Evolutionary conservation across 2,113 vertebrate genomes (phyloP).

Genomic region (Gulo gulo): DNA sequence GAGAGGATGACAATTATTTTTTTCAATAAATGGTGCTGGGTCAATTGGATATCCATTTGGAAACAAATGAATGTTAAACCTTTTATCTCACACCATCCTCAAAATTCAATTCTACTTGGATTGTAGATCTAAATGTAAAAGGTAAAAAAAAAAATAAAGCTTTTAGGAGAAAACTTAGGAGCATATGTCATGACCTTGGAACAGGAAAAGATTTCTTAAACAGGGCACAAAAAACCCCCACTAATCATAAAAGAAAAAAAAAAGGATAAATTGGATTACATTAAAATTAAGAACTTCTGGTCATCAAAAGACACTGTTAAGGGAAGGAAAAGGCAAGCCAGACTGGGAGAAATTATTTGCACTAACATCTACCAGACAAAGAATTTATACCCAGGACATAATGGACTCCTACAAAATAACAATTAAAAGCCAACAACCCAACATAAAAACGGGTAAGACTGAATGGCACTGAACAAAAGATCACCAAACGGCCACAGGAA

Average conservation of each 20-base stretch:
- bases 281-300: conserved; percentile 54
- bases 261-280: conserved; percentile 46
- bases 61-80: conserved; percentile 62
- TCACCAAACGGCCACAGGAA: not conserved
- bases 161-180: conserved; percentile 69
- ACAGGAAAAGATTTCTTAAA: conserved; percentile 48
- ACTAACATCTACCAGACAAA: not conserved
- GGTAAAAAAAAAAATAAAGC: conserved; percentile 67
- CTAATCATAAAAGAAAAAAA: conserved; percentile 31
- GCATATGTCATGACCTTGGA: conserved; percentile 59
- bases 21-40: conserved; percentile 61
- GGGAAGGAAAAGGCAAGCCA: not conserved
- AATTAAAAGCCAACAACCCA: not conserved
- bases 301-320: conserved; percentile 26
- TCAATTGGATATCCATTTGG: conserved; percentile 70
- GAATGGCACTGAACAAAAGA: not conserved
- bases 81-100: conserved; percentile 58
- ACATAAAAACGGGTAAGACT: not conserved
- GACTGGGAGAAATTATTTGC: not conserved
- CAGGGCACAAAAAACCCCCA: not conserved
- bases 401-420: not conserved
- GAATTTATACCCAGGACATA: not conserved
- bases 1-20: conserved; percentile 56
- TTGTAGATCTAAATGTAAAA: conserved; percentile 60
- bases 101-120: conserved; percentile 58